Conservation (phyloP, 1,140 invertebrate species). For the Capitella teleta region DNA sequence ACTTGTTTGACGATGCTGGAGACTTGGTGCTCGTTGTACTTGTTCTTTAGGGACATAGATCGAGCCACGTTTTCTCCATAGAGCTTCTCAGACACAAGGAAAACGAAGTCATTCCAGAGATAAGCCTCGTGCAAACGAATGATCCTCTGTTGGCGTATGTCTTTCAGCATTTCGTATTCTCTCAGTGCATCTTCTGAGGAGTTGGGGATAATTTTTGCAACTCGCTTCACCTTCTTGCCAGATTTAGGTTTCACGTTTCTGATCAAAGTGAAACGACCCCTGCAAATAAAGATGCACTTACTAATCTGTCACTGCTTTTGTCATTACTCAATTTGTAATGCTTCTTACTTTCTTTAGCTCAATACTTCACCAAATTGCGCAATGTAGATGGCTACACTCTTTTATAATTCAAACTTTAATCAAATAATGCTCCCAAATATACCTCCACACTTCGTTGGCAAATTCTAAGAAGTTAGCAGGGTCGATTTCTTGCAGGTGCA, state of each 20-base stretch:
- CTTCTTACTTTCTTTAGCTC: too few relatives aligned
- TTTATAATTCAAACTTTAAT: too few relatives aligned
- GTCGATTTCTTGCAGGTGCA: conserved; percentile 7
- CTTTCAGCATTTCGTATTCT: conserved; percentile 69
- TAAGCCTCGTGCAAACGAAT: conserved; percentile 53
- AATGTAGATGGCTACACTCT: too few relatives aligned
- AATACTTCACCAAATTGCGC: too few relatives aligned
- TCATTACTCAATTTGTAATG: too few relatives aligned
- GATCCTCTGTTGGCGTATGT: conserved; percentile 71
- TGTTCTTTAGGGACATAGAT: conserved; percentile 70
- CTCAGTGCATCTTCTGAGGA: conserved; percentile 19
- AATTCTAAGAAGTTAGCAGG: conserved; percentile 7
- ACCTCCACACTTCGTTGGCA: conserved; percentile 9
- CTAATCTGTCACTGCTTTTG: too few relatives aligned
- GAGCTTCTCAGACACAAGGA: conserved; percentile 72
- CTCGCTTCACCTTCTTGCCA: conserved; percentile 1
- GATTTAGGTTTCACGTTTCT: conserved; percentile 15
- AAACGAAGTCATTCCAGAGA: conserved; percentile 26
- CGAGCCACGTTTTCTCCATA: conserved; percentile 84
- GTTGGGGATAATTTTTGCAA: conserved; percentile 16
- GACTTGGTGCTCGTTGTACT: conserved; percentile 83
- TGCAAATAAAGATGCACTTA: conserved; percentile 26
- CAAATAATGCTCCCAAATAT: too few relatives aligned
- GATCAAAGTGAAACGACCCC: conserved; percentile 58
- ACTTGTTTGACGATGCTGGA: conserved; percentile 68